These are phyloP conservation scores for Pipistrellus pipistrellus DNA, from an alignment of 2,797 vertebrate genomes.

Conservation along the genomic window DNA sequence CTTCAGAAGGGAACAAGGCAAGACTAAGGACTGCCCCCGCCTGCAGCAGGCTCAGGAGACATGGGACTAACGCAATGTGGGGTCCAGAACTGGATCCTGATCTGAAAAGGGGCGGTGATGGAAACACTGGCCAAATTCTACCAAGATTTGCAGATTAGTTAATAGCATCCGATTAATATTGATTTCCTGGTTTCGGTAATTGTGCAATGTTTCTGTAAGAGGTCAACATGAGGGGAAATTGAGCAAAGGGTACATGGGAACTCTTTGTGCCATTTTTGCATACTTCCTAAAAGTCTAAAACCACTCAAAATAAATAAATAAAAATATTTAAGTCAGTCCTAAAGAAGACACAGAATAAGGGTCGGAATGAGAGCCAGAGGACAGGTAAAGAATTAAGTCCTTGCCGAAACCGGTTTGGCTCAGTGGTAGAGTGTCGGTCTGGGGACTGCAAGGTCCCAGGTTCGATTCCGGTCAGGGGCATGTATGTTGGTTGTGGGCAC, in stretches of 20 bases:
- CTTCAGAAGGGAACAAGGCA: neutral
- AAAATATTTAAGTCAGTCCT: neutral
- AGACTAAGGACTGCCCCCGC: neutral
- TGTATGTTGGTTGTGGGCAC: too few species aligned
- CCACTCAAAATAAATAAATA: neutral
- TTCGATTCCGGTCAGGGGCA: too few species aligned
- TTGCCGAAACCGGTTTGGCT: neutral
- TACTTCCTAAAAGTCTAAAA: constrained; percentile 5
- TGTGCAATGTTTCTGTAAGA: neutral
- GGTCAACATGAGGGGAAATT: neutral
- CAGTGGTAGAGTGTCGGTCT: too few species aligned
- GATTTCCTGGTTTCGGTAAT: neutral
- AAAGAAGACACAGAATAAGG: constrained; percentile 10
- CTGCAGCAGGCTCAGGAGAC: neutral
- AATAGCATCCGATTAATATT: neutral
- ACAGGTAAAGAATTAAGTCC: neutral
- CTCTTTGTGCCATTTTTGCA: neutral
- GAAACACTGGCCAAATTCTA: neutral
- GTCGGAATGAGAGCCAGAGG: neutral
- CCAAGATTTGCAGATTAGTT: neutral
- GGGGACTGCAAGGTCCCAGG: too few species aligned
- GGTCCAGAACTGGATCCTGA: neutral
- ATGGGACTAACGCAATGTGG: rapidly evolving
- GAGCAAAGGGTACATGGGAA: neutral
- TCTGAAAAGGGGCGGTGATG: neutral